Percentiles rank a stretch among this genome's conserved stretches.
Conservation (phyloP, 2,797 vertebrate species). For the Sarcoramphus papa region DNA sequence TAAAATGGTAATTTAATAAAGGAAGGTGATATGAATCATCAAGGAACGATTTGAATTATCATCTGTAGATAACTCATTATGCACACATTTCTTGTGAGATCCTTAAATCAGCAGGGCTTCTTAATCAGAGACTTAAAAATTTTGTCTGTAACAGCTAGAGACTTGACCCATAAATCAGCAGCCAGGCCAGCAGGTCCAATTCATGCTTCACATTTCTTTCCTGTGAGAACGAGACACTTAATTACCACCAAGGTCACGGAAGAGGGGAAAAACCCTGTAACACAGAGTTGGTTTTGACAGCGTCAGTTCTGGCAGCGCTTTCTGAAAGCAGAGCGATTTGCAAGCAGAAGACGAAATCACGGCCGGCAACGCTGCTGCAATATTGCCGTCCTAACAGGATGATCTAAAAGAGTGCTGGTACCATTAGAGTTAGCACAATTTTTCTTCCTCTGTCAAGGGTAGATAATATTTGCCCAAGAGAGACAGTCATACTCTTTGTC, state of each 20-base stretch:
- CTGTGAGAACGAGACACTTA: slow-evolving; percentile 60
- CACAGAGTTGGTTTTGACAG: slow-evolving; percentile 30
- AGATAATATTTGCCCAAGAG: not conserved
- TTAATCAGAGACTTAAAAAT: slow-evolving; percentile 73
- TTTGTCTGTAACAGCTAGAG: slow-evolving; percentile 68
- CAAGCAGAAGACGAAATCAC: not conserved
- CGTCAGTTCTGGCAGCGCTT: slow-evolving; percentile 34
- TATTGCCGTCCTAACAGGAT: not conserved
- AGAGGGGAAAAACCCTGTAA: slow-evolving; percentile 54
- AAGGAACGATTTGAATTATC: slow-evolving; percentile 68
- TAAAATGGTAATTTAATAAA: slow-evolving; percentile 71
- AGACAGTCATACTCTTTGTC: not conserved
- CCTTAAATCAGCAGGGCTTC: slow-evolving; percentile 71
- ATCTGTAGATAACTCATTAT: slow-evolving; percentile 73
- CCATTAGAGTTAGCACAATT: not conserved
- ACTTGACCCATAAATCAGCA: slow-evolving; percentile 74
- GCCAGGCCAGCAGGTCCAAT: slow-evolving; percentile 57
- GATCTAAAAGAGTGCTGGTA: not conserved
- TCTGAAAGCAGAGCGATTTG: slow-evolving; percentile 25
- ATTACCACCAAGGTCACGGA: slow-evolving; percentile 67
- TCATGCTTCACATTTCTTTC: slow-evolving; percentile 54
- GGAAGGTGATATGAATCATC: slow-evolving; percentile 62
- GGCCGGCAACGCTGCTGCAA: not conserved
- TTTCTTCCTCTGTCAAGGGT: not conserved
- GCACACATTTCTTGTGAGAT: slow-evolving; percentile 72